phyloP scores from a whole-genome alignment of 2,113 vertebrate genomes.

The Chaetops frenatus region DNA sequence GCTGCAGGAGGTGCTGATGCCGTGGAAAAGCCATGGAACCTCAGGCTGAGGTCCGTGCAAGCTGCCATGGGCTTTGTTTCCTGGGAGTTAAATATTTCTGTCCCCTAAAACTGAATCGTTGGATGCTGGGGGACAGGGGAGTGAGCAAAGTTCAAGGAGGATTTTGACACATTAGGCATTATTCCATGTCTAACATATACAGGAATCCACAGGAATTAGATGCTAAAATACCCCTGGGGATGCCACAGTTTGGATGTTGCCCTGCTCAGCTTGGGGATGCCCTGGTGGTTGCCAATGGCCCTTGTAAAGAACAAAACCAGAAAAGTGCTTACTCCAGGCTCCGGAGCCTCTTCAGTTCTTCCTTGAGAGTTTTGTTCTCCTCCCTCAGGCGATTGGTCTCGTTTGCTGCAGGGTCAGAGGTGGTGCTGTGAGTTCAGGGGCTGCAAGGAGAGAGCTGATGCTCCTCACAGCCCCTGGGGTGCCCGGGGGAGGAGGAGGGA shows the following conservation, averaged over 20 bases:
- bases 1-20: neutral
- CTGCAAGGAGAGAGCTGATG: neutral
- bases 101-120: neutral
- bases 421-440: neutral
- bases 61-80: neutral
- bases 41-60: fast-evolving
- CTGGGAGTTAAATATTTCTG: neutral
- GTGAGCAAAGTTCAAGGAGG: neutral
- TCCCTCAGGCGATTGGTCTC: conserved; percentile 70
- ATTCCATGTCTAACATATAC: neutral
- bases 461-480: neutral
- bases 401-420: conserved; percentile 50
- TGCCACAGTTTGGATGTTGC: fast-evolving
- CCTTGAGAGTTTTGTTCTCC: conserved; percentile 69
- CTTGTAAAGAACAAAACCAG: neutral
- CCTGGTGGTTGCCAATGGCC: neutral
- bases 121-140: neutral
- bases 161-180: neutral
- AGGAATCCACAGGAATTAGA: neutral
- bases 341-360: conserved; percentile 65
- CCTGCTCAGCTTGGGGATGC: neutral
- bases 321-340: conserved; percentile 59
- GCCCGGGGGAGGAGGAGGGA: neutral
- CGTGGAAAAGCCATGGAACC: neutral
- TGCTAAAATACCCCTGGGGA: neutral